A percentile compares a stretch with the other conserved stretches of the same genome.
Evolutionary conservation across 1,140 invertebrate genomes (phyloP).

Genomic region (Holotrichia oblita): DNA sequence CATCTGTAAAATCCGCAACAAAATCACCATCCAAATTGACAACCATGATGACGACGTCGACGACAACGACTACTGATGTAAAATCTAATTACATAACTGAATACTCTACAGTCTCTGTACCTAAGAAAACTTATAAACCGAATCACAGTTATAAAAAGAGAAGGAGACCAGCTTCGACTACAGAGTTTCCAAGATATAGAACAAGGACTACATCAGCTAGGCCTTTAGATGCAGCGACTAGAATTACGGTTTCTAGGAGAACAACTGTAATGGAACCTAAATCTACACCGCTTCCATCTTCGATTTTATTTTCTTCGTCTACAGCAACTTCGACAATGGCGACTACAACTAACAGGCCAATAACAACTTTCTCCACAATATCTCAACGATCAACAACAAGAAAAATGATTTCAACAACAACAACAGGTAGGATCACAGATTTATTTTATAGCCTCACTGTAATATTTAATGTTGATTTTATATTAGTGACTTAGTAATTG

Average conservation of each 20-base stretch:
- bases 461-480: no score
- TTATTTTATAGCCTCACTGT: background rate
- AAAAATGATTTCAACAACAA: background rate
- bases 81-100: background rate
- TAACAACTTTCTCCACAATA: slow-evolving; percentile 51
- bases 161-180: slow-evolving; percentile 59
- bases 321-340: slow-evolving; percentile 17
- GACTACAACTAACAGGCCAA: slow-evolving; percentile 36
- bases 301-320: background rate
- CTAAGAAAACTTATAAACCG: slow-evolving; percentile 30
- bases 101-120: slow-evolving; percentile 42
- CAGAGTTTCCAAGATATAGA: slow-evolving; percentile 32
- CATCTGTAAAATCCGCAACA: background rate
- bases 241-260: slow-evolving; percentile 60
- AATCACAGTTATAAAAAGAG: slow-evolving; percentile 47
- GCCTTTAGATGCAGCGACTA: slow-evolving; percentile 60
- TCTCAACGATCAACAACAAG: slow-evolving; percentile 53
- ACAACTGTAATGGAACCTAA: slow-evolving; percentile 63
- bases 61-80: background rate
- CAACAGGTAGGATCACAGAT: background rate
- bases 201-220: slow-evolving; percentile 40
- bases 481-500: no score
- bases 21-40: background rate
- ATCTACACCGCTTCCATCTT: slow-evolving; percentile 45
- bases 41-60: background rate